Base-by-base conservation (phyloP, 1,140 invertebrate species). In the Sinonovacula constricta region DNA sequence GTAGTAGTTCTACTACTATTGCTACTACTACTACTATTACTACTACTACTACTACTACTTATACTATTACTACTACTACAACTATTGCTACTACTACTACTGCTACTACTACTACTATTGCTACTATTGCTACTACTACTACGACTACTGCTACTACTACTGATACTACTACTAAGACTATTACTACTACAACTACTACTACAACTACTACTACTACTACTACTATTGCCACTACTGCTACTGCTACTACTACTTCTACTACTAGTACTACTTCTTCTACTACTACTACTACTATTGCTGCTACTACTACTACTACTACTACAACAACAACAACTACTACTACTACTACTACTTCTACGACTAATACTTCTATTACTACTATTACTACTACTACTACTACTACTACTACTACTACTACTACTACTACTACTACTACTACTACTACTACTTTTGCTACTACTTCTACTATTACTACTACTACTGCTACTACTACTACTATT, bases 401-500 rank as follows among this genome's bases (percentile, higher is more conserved):
- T 34, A 57, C 51, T 34, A 57, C n/a, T 34, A 1, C 31, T 30
- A 0, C 22, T 33, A 57, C 24, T 57, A 57, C 51, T 31, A 70
- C 51, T 57, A 70, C 24, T 57, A 59, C 31, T 57, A 70, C 31
- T 30, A 30, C 24, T 57, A 57, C 24, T 57, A 34, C 51, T 57
- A 59, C 24, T 34, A 70, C 24, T 18, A 70, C 26, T 3, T 45
- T 26, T 0, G 49, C n/a, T 67, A 67, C 33, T 67, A 67, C 65
- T 3, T 30, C 60, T 31, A 63, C 22, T 28, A 63, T 31, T 28
- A 28, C 24, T 22, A 63, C 22, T 33, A 31, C 31, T 33, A 63
- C 60, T 63, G 22, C 12, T 31, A 63, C 60, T 63, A 63, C 60
- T 31, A 63, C 22, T 63, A 63, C 22, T n/a, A 67, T n/a, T 45